Conservation (phyloP, 2,888 invertebrate species). For the Temnothorax ravouxi region DNA sequence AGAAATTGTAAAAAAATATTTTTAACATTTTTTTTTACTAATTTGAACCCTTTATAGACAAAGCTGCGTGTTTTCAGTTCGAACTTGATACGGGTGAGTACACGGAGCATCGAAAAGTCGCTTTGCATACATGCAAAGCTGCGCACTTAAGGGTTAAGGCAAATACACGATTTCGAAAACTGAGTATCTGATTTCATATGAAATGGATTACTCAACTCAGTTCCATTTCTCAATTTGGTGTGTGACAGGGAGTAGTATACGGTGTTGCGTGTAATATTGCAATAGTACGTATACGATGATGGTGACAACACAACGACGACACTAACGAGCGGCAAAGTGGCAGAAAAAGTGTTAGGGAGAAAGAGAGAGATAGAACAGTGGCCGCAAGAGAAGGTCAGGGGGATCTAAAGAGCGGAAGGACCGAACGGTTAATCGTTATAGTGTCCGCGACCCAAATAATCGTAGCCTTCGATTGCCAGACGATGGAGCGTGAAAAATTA, state of each 20-base stretch:
- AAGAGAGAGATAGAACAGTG: conserved; percentile 45
- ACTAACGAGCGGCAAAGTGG: conserved; percentile 19
- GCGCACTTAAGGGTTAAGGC: no score
- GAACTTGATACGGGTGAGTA: no score
- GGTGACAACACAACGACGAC: conserved; percentile 24
- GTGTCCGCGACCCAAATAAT: conserved; percentile 84
- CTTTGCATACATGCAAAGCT: no score
- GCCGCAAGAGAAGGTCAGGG: conserved; percentile 61
- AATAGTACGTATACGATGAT: conserved; percentile 13
- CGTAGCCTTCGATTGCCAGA: conserved; percentile 81
- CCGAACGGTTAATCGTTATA: conserved; percentile 78
- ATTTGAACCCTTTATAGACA: no score
- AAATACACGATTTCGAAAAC: conserved; percentile 19
- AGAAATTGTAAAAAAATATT: no score
- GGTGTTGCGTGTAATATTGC: conserved; percentile 29
- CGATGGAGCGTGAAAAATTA: conserved; percentile 79
- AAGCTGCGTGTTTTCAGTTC: no score
- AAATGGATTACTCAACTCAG: conserved; percentile 10
- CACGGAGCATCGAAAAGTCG: no score
- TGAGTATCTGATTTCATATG: background rate
- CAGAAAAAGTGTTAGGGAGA: background rate
- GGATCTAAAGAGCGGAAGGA: conserved; percentile 81
- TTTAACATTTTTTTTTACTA: no score
- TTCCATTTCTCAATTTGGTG: conserved; percentile 6
- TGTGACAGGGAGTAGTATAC: background rate